These are phyloP conservation scores for Nicator chloris DNA, from an alignment of 2,113 vertebrate species.

Conservation along the genomic window DNA sequence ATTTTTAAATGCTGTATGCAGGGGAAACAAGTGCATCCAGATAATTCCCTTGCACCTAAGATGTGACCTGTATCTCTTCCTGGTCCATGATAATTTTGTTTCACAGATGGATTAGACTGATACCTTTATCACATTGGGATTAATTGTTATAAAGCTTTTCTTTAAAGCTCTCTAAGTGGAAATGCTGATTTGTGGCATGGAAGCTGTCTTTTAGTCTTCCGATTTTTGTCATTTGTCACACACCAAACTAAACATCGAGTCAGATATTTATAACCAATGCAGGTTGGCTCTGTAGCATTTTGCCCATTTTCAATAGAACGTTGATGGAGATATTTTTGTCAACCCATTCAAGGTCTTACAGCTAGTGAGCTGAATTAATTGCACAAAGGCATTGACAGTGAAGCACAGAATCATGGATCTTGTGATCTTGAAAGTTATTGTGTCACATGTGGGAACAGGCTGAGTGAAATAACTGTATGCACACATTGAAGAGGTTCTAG, in stretches of 20 bases:
- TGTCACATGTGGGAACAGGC: background rate
- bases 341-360: background rate
- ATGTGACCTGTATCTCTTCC: background rate
- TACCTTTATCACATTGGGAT: background rate
- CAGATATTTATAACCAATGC: background rate
- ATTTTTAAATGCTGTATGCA: background rate
- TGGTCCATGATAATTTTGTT: background rate
- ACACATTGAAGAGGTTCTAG: background rate
- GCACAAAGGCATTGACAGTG: background rate
- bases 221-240: background rate
- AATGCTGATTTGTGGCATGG: background rate
- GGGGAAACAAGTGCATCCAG: background rate
- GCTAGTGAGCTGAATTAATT: background rate
- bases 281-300: background rate
- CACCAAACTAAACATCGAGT: background rate
- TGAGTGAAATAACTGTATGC: background rate
- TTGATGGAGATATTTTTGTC: background rate
- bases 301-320: background rate
- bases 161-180: background rate
- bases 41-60: background rate
- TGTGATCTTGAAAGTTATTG: background rate
- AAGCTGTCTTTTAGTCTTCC: background rate
- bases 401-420: rapidly evolving
- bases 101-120: background rate
- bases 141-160: background rate